Percentiles rank a stretch among this genome's conserved stretches.
Evolutionary conservation across 2,888 invertebrate species (phyloP).

Genomic region (Nematopogon swammerdamellus): DNA sequence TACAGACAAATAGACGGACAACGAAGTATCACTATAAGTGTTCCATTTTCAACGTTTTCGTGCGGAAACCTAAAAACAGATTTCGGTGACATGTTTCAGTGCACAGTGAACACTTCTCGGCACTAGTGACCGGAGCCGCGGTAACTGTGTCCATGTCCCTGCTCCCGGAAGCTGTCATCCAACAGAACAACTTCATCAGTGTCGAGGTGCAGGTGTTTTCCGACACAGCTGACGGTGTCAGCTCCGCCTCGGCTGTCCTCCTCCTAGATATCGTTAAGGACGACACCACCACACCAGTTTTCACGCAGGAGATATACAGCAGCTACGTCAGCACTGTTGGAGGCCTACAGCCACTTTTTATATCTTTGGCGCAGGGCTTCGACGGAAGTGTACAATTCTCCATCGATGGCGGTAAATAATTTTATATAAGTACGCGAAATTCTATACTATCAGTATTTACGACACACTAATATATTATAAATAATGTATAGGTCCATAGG

Average conservation of each 20-base stretch:
- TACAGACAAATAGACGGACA: too few species aligned
- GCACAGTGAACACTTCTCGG: conserved; percentile 19
- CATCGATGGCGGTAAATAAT: conserved; percentile 18
- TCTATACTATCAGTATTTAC: too few species aligned
- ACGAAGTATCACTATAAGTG: too few species aligned
- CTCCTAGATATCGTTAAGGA: conserved; percentile 32
- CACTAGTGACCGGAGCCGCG: conserved; percentile 16
- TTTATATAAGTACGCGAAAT: too few species aligned
- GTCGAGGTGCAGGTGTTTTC: conserved; percentile 24
- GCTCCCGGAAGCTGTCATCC: conserved; percentile 21
- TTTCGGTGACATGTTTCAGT: too few species aligned
- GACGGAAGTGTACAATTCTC: conserved; percentile 15
- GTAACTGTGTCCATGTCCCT: conserved; percentile 24
- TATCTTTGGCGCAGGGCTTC: conserved; percentile 16
- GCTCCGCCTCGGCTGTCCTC: conserved; percentile 21
- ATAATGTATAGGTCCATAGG: too few species aligned
- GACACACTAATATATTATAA: too few species aligned
- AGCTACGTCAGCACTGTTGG: conserved; percentile 23
- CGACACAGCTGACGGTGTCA: conserved; percentile 17
- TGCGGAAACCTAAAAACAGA: too few species aligned
- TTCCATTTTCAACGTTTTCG: too few species aligned
- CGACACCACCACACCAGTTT: conserved; percentile 28
- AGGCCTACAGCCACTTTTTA: conserved; percentile 21
- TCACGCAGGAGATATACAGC: conserved; percentile 23
- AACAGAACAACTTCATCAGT: conserved; percentile 23